phyloP scores from a whole-genome alignment of 2,113 vertebrate genomes.

The Lagopus muta region DNA sequence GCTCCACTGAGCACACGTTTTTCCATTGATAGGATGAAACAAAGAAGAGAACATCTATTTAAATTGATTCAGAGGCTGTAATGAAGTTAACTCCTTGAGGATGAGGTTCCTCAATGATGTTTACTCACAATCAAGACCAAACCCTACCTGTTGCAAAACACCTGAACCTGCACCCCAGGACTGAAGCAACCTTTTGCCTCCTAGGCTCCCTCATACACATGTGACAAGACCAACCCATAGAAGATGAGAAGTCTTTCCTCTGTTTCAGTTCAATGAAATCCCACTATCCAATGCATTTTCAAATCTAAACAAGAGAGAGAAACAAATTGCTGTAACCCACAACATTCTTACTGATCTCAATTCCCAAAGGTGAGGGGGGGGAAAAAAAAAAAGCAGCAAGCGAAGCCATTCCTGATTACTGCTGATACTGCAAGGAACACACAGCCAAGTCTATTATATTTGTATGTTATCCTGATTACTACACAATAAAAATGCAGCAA shows the following conservation, averaged over 20 bases:
- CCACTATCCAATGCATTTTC: accelerated
- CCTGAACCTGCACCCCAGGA: neutral
- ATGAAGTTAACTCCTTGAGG: neutral
- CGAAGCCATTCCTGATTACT: neutral
- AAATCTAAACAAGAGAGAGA: neutral
- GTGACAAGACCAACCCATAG: neutral
- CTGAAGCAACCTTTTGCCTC: neutral
- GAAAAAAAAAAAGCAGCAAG: neutral
- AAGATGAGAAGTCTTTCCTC: neutral
- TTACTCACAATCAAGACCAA: neutral
- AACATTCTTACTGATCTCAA: neutral
- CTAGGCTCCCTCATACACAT: accelerated
- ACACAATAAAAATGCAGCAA: neutral
- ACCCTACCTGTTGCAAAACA: neutral
- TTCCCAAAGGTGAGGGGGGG: neutral
- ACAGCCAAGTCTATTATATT: neutral
- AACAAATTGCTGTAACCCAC: neutral
- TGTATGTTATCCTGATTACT: neutral
- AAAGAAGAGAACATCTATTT: neutral
- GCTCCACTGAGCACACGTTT: neutral
- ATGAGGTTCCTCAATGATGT: neutral
- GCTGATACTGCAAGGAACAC: neutral
- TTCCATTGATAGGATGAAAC: accelerated
- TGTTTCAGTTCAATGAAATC: neutral
- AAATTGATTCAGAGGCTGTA: neutral